A percentile compares a stretch with the other conserved stretches of the same genome.
phyloP scores from a whole-genome alignment of 1,140 invertebrate genomes.

The Dryas iulia region DNA sequence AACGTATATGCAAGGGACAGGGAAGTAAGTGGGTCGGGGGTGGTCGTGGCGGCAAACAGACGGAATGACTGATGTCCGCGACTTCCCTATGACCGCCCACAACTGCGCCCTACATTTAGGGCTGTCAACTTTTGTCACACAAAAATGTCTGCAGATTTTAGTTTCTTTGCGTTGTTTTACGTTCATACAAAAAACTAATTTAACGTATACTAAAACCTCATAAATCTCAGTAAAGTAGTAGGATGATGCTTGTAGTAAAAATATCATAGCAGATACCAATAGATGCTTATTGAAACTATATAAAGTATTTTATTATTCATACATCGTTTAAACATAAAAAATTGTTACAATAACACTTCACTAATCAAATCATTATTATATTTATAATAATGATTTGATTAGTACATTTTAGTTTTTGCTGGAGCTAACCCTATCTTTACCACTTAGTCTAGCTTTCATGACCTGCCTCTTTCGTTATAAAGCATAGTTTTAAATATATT shows the following conservation, averaged over 20 bases:
- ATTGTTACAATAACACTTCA: not conserved
- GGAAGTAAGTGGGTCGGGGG: not conserved
- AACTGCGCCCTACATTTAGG: not conserved
- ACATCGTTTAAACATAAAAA: too few relatives aligned
- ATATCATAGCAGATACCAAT: too few relatives aligned
- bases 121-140: not conserved
- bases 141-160: not conserved
- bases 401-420: too few relatives aligned
- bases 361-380: too few relatives aligned
- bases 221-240: too few relatives aligned
- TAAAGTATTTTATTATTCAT: too few relatives aligned
- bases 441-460: constrained; percentile 10
- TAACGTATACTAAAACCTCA: not conserved
- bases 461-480: constrained; percentile 13
- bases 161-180: not conserved
- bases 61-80: constrained; percentile 7
- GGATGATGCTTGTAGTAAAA: too few relatives aligned
- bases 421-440: not conserved
- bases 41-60: constrained; percentile 1
- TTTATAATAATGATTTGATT: too few relatives aligned
- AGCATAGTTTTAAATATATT: constrained; percentile 8
- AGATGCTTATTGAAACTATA: too few relatives aligned
- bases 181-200: not conserved
- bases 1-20: not conserved
- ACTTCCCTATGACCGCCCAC: constrained; percentile 6